phyloP scores from a whole-genome alignment of 2,888 invertebrate species.

The Patella depressa region DNA sequence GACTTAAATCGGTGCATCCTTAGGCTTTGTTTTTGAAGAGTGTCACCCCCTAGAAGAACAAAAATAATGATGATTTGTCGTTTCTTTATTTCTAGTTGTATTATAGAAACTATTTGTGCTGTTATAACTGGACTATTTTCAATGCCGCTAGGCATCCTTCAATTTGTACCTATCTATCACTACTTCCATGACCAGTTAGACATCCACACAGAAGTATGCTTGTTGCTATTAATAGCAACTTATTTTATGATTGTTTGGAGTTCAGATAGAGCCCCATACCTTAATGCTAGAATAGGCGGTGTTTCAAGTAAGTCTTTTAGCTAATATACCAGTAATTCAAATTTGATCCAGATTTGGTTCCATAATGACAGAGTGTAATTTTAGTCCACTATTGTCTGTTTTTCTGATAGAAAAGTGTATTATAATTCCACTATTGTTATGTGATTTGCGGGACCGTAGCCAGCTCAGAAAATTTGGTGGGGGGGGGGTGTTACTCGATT shows the following conservation, averaged over 20 bases:
- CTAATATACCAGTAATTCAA: not conserved
- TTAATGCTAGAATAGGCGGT: conserved; percentile 34
- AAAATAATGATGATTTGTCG: not conserved
- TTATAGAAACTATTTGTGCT: conserved; percentile 76
- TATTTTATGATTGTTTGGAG: conserved; percentile 77
- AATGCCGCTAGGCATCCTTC: conserved; percentile 81
- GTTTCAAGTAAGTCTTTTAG: conserved; percentile 32
- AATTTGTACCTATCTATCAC: conserved; percentile 83
- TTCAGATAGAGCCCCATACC: conserved; percentile 74
- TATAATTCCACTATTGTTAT: too few species aligned
- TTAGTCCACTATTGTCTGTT: too few species aligned
- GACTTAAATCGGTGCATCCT: not conserved
- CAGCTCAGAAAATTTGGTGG: too few species aligned
- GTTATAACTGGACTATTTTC: conserved; percentile 75
- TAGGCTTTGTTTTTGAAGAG: not conserved
- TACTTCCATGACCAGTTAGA: conserved; percentile 80
- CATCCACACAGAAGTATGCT: conserved; percentile 81
- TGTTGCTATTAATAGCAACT: conserved; percentile 77
- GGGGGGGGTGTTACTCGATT: too few species aligned
- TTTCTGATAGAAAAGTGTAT: too few species aligned
- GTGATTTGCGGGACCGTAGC: too few species aligned
- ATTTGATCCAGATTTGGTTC: too few species aligned
- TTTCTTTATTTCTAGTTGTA: conserved; percentile 70
- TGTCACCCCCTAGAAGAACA: not conserved
- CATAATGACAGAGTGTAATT: too few species aligned